These are phyloP conservation scores for Galleria mellonella DNA, from an alignment of 1,140 invertebrate genomes.

Conservation along the genomic window DNA sequence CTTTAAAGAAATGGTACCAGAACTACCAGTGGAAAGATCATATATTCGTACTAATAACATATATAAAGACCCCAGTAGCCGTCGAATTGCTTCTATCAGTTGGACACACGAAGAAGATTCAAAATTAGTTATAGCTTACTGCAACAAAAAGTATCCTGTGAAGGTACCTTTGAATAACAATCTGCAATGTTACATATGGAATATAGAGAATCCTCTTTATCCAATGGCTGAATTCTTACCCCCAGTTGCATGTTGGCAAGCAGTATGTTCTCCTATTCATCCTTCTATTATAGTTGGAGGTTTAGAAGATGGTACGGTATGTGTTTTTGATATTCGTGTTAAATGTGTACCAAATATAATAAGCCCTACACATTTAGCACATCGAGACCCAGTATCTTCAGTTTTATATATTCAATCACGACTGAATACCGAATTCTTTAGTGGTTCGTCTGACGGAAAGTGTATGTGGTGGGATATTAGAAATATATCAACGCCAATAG, in stretches of 20 bases:
- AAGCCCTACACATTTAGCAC: slow-evolving; percentile 77
- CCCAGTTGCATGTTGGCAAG: slow-evolving; percentile 79
- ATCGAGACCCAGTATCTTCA: slow-evolving; percentile 80
- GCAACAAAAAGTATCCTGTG: slow-evolving; percentile 80
- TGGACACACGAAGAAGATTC: slow-evolving; percentile 87
- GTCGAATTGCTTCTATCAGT: slow-evolving; percentile 80
- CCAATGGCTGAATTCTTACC: slow-evolving; percentile 81
- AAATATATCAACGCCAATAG: slow-evolving; percentile 82
- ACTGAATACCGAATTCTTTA: slow-evolving; percentile 87
- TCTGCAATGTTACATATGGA: slow-evolving; percentile 82
- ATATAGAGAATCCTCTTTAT: slow-evolving; percentile 85
- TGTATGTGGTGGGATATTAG: slow-evolving; percentile 89
- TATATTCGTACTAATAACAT: slow-evolving; percentile 83
- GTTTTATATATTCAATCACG: slow-evolving; percentile 86
- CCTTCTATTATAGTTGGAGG: slow-evolving; percentile 86
- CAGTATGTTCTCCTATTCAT: slow-evolving; percentile 90
- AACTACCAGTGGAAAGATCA: slow-evolving; percentile 77
- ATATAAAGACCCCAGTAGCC: slow-evolving; percentile 80
- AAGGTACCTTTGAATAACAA: slow-evolving; percentile 69
- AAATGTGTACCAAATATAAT: slow-evolving; percentile 72
- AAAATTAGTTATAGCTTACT: slow-evolving; percentile 87
- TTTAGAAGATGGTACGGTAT: slow-evolving; percentile 86
- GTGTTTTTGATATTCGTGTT: slow-evolving; percentile 82
- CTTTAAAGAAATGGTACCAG: slow-evolving; percentile 79
- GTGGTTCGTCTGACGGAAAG: slow-evolving; percentile 88